Evolutionary conservation across 2,113 vertebrate species (phyloP).

Genomic region (Mustela nigripes): DNA sequence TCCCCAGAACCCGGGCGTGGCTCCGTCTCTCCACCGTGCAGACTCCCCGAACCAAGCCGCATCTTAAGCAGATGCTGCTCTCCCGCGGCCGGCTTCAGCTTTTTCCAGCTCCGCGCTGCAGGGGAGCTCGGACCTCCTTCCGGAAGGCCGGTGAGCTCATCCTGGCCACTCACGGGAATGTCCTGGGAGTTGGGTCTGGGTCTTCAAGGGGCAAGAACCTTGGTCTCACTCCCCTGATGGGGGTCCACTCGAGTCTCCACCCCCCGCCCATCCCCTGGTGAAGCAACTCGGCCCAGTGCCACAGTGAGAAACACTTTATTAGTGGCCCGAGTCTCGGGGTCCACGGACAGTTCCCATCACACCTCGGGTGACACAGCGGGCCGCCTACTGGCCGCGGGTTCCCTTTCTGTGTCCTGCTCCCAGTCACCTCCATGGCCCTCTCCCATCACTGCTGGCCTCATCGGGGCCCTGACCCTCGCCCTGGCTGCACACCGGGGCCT

Average conservation of each 20-base stretch:
- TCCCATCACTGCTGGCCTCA: accelerated
- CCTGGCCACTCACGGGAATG: accelerated
- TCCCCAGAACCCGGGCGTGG: accelerated
- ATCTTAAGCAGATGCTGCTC: accelerated
- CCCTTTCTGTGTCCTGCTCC: neutral
- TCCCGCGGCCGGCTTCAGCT: neutral
- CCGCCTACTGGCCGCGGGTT: accelerated
- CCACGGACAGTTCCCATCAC: accelerated
- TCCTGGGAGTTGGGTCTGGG: neutral
- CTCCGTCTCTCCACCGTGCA: neutral
- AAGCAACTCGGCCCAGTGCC: accelerated
- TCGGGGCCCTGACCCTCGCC: neutral
- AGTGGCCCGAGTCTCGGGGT: neutral
- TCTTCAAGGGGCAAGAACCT: too few species aligned
- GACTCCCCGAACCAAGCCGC: accelerated
- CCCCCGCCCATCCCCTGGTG: accelerated
- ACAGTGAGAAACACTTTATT: conserved; percentile 51
- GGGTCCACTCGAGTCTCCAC: accelerated
- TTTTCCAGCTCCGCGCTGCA: accelerated
- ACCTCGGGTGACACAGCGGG: neutral
- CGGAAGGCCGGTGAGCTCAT: too few species aligned
- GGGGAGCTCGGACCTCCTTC: neutral
- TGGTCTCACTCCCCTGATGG: accelerated
- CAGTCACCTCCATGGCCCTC: accelerated
- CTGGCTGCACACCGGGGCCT: neutral